A percentile compares a stretch with the other conserved stretches of the same genome.
Evolutionary conservation across 2,888 invertebrate species (phyloP).

Genomic region (Torymus texanus): DNA sequence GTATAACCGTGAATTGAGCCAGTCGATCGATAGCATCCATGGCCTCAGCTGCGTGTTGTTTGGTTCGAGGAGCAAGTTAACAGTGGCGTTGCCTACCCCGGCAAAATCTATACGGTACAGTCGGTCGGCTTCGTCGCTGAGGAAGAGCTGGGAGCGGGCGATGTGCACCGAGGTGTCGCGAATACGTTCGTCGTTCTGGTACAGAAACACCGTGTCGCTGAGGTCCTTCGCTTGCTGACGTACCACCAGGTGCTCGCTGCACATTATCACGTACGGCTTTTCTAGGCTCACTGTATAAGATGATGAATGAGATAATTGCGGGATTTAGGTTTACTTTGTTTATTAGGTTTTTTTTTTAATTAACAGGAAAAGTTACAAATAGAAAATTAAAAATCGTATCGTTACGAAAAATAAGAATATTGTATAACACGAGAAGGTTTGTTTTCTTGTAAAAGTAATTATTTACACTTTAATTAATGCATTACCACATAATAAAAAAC

Average conservation of each 20-base stretch:
- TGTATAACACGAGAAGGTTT: too few relatives aligned
- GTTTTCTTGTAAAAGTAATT: too few relatives aligned
- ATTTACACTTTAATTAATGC: too few relatives aligned
- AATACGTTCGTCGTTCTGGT: constrained; percentile 59
- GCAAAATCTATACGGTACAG: constrained; percentile 77
- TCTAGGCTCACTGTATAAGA: constrained; percentile 79
- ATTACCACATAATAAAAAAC: too few relatives aligned
- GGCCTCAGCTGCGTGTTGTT: constrained; percentile 80
- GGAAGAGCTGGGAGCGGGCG: constrained; percentile 82
- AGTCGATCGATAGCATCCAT: constrained; percentile 87
- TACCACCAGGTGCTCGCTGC: constrained; percentile 82
- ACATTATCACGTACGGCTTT: constrained; percentile 83
- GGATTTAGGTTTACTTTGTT: background rate
- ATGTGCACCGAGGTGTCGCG: constrained; percentile 87
- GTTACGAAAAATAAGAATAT: too few relatives aligned
- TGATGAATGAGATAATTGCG: constrained; percentile 13
- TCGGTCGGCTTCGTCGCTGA: constrained; percentile 84
- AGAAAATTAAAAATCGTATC: too few relatives aligned
- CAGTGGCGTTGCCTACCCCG: constrained; percentile 74
- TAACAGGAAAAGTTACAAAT: too few relatives aligned
- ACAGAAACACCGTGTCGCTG: constrained; percentile 1
- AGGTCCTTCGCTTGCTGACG: constrained; percentile 78
- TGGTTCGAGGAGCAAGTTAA: constrained; percentile 74
- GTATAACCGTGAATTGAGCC: constrained; percentile 91
- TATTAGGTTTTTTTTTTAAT: too few relatives aligned